Percentiles rank a stretch among this genome's conserved stretches.
phyloP scores from a whole-genome alignment of 1,140 invertebrate genomes.

The Campodea augens region DNA sequence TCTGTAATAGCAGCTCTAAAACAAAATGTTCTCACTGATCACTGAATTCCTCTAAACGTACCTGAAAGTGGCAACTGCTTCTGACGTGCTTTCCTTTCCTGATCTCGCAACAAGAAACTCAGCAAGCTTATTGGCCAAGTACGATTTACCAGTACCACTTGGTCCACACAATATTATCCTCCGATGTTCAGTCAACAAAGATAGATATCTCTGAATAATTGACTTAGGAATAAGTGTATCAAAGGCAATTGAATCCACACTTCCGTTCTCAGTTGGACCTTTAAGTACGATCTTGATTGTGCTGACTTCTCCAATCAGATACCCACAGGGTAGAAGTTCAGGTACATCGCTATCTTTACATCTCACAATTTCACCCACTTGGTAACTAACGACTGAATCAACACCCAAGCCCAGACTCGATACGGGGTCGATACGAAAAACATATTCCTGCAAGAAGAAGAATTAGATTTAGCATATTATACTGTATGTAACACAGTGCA shows the following conservation, averaged over 20 bases:
- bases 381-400: slow-evolving; percentile 79
- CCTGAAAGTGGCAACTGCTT: slow-evolving; percentile 72
- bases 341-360: slow-evolving; percentile 35
- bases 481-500: too few species aligned
- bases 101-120: slow-evolving; percentile 61
- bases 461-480: too few species aligned
- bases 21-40: too few species aligned
- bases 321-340: slow-evolving; percentile 80
- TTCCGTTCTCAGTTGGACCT: slow-evolving; percentile 62
- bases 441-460: slow-evolving; percentile 71
- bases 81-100: slow-evolving; percentile 41
- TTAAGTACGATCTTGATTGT: slow-evolving; percentile 34
- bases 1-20: too few species aligned
- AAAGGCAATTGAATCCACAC: slow-evolving; percentile 82
- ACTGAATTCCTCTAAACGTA: slow-evolving; percentile 31
- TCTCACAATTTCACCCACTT: slow-evolving; percentile 68
- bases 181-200: slow-evolving; percentile 73
- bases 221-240: slow-evolving; percentile 92
- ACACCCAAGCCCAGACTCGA: slow-evolving; percentile 73
- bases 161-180: slow-evolving; percentile 89
- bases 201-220: slow-evolving; percentile 80
- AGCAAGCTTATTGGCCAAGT: slow-evolving; percentile 83
- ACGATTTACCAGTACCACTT: slow-evolving; percentile 92
- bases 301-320: slow-evolving; percentile 61
- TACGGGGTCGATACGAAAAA: slow-evolving; percentile 76